Evolutionary conservation across 2,888 invertebrate species (phyloP).

Genomic region (Oligia latruncula): DNA sequence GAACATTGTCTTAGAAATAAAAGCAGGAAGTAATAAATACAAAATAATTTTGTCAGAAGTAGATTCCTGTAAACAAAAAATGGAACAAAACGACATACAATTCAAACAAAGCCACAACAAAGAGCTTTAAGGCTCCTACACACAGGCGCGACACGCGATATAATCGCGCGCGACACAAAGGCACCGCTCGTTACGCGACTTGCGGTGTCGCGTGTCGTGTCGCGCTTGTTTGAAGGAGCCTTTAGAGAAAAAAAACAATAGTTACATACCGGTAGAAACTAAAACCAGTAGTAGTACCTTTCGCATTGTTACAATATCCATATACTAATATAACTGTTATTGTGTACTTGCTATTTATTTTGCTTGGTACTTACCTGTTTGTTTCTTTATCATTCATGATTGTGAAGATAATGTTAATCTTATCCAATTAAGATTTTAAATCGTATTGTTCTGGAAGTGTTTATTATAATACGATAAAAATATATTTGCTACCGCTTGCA

Average conservation of each 20-base stretch:
- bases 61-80: conserved; percentile 1
- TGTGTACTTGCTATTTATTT: conserved; percentile 14
- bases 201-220: no score
- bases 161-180: no score
- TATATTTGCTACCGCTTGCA: neutral
- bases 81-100: conserved; percentile 15
- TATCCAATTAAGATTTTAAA: conserved; percentile 14
- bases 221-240: no score
- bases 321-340: neutral
- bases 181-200: no score
- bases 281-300: conserved; percentile 24
- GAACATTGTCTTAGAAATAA: neutral
- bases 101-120: conserved; percentile 20
- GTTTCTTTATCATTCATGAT: conserved; percentile 26
- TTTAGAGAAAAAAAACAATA: neutral
- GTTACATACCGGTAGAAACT: conserved; percentile 24
- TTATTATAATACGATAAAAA: neutral
- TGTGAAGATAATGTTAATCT: conserved; percentile 17
- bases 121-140: neutral
- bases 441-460: neutral
- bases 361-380: neutral
- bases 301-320: conserved; percentile 32
- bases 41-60: neutral
- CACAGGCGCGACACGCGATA: no score
- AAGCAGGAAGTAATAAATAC: neutral